These are phyloP conservation scores for Cebus imitator DNA, from an alignment of 2,113 vertebrate species.

Conservation along the genomic window DNA sequence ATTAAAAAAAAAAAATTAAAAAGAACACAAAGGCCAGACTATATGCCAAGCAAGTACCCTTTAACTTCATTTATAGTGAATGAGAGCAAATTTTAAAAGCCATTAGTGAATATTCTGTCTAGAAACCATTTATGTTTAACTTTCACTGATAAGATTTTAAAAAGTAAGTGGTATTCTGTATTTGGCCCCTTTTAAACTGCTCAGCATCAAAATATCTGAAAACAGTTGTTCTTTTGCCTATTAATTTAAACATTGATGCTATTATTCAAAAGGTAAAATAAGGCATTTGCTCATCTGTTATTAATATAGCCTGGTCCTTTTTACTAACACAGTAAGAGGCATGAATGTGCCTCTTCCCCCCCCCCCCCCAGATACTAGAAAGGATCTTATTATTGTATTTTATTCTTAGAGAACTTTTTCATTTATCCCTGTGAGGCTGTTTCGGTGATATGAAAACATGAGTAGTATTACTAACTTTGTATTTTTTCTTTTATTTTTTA, in stretches of 20 bases:
- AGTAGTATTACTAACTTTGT: constrained; percentile 36
- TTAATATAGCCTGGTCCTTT: background rate
- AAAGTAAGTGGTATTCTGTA: background rate
- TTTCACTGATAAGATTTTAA: background rate
- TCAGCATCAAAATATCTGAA: background rate
- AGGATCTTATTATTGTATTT: background rate
- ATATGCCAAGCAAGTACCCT: background rate
- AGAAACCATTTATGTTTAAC: constrained; percentile 1
- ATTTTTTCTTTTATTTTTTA: constrained; percentile 60
- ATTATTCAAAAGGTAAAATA: constrained; percentile 4
- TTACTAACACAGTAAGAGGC: background rate
- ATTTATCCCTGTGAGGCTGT: constrained; percentile 10
- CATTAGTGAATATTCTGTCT: background rate
- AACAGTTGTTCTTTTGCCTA: background rate
- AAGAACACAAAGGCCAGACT: background rate
- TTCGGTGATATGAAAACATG: constrained; percentile 38
- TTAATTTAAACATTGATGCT: background rate
- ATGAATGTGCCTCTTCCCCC: background rate
- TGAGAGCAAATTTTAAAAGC: background rate
- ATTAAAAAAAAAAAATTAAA: background rate
- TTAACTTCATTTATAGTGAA: background rate
- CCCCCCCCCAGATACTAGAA: background rate
- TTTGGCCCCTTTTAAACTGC: background rate
- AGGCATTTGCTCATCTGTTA: background rate
- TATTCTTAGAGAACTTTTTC: constrained; percentile 10